Percentiles rank a stretch among this genome's conserved stretches.
Evolutionary conservation across 2,888 invertebrate species (phyloP).

Genomic region (Pollenia angustigena): DNA sequence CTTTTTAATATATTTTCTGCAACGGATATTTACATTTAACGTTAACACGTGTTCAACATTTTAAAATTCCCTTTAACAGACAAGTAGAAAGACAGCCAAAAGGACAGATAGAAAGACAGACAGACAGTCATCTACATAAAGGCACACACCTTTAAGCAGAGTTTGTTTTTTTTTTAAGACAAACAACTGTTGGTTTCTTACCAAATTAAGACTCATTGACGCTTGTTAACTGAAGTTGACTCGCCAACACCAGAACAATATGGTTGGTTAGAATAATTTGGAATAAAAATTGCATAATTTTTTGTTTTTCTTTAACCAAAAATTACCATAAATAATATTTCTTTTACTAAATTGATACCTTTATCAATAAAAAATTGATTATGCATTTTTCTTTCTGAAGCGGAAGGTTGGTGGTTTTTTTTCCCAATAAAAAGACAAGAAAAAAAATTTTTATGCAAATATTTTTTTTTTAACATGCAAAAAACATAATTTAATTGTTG

Average conservation of each 20-base stretch:
- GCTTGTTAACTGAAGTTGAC: slow-evolving; percentile 1
- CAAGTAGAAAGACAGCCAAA: slow-evolving; percentile 15
- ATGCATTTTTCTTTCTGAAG: slow-evolving; percentile 1
- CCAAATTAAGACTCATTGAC: neutral
- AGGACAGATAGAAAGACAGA: neutral
- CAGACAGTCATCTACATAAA: neutral
- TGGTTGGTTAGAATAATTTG: slow-evolving; percentile 14
- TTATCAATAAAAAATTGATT: slow-evolving; percentile 27
- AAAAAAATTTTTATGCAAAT: slow-evolving; percentile 52
- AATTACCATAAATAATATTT: slow-evolving; percentile 38
- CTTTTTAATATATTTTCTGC: slow-evolving; percentile 42
- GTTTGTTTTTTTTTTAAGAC: no score
- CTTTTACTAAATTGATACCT: neutral
- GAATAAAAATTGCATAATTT: slow-evolving; percentile 27
- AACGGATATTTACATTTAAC: slow-evolving; percentile 62
- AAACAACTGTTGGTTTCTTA: slow-evolving; percentile 11
- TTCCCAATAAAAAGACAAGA: slow-evolving; percentile 24
- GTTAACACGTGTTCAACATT: slow-evolving; percentile 64
- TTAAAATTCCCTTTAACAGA: slow-evolving; percentile 29
- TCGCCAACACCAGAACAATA: slow-evolving; percentile 36
- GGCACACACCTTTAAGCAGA: slow-evolving; percentile 20
- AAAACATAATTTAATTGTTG: slow-evolving; percentile 45
- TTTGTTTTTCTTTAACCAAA: neutral
- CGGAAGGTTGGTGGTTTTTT: slow-evolving; percentile 34
- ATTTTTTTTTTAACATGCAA: slow-evolving; percentile 45